Percentiles rank a stretch among this genome's conserved stretches.
Evolutionary conservation across 2,797 vertebrate species (phyloP).

Genomic region (Typhlichthys subterraneus): DNA sequence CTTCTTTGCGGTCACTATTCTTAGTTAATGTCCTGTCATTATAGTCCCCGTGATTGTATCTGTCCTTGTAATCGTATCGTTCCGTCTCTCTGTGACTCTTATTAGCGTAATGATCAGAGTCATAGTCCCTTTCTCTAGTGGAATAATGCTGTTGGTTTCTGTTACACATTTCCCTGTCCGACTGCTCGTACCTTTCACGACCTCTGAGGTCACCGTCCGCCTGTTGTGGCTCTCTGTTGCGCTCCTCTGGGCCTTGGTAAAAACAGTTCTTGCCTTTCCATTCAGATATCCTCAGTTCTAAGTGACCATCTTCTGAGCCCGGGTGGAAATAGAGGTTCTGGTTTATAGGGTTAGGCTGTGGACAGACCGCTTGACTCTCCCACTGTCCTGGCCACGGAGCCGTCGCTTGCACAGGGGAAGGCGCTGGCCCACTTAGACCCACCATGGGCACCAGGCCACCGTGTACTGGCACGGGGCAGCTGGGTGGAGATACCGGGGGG

Average conservation of each 20-base stretch:
- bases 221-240: conserved; percentile 50
- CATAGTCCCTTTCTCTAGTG: conserved; percentile 39
- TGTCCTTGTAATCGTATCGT: conserved; percentile 46
- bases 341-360: conserved; percentile 45
- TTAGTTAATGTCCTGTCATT: conserved; percentile 47
- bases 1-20: conserved; percentile 50
- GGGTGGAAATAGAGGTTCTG: conserved; percentile 74
- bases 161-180: conserved; percentile 36
- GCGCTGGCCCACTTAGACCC: conserved; percentile 36
- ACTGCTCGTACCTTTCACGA: conserved; percentile 47
- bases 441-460: conserved; percentile 54
- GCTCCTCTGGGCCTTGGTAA: conserved; percentile 73
- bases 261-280: conserved; percentile 75
- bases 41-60: conserved; percentile 43
- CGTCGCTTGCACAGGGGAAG: conserved; percentile 39
- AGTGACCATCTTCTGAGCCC: conserved; percentile 72
- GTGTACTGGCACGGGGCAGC: conserved; percentile 46
- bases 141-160: conserved; percentile 49
- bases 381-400: conserved; percentile 60
- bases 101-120: conserved; percentile 35
- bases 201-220: conserved; percentile 43
- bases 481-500: conserved; percentile 41
- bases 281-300: conserved; percentile 71
- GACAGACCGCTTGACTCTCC: conserved; percentile 48
- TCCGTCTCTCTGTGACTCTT: conserved; percentile 45